These are phyloP conservation scores for Zeus faber DNA, from an alignment of 2,113 vertebrate genomes.

Conservation along the genomic window DNA sequence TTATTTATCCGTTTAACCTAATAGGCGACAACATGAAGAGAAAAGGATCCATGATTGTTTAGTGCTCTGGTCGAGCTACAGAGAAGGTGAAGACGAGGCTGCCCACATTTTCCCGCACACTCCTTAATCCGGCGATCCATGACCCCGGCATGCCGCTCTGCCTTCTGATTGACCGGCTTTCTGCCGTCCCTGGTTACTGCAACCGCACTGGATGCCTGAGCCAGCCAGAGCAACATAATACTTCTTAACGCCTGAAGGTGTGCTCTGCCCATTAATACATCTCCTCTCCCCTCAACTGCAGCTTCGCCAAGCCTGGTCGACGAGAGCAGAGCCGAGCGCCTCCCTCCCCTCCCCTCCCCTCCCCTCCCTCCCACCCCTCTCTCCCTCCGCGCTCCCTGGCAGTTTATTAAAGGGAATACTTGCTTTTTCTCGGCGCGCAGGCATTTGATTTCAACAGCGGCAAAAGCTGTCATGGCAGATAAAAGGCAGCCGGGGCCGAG, in stretches of 20 bases:
- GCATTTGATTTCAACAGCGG: conserved; percentile 75
- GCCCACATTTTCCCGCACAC: conserved; percentile 15
- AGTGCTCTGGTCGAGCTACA: conserved; percentile 25
- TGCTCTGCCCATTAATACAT: no score
- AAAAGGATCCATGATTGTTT: conserved; percentile 13
- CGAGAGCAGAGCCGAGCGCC: no score
- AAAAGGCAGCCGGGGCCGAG: conserved; percentile 66
- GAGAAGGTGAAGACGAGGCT: conserved; percentile 44
- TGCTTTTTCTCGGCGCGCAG: conserved; percentile 59
- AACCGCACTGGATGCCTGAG: not conserved
- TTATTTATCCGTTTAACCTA: no score
- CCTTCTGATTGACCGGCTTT: not conserved
- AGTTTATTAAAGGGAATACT: conserved; percentile 84
- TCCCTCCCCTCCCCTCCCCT: no score
- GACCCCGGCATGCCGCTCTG: not conserved
- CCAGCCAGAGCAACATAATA: not conserved
- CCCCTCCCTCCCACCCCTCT: conserved; percentile 8
- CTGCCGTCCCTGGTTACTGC: not conserved
- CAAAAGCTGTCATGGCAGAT: conserved; percentile 78
- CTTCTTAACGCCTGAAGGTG: not conserved
- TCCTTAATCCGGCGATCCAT: not conserved
- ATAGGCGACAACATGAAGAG: not conserved
- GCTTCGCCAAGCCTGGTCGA: no score
- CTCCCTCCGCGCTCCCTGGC: conserved; percentile 62
- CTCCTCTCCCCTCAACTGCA: no score